A percentile compares a stretch with the other conserved stretches of the same genome.
These are phyloP conservation scores for Mamestra brassicae DNA, from an alignment of 2,888 invertebrate species.

Conservation along the genomic window DNA sequence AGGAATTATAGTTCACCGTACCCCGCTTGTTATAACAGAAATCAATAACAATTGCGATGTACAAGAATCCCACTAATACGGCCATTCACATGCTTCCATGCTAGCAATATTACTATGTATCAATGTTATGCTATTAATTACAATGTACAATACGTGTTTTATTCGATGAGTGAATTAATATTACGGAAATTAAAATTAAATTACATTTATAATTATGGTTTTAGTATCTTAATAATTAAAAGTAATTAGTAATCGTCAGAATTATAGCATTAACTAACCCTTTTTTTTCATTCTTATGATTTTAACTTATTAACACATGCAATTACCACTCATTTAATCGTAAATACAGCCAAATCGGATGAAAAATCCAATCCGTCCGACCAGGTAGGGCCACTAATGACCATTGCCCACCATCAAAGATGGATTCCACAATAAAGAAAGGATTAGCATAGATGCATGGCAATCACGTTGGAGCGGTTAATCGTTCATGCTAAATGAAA, in stretches of 20 bases:
- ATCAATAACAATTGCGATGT: conserved; percentile 70
- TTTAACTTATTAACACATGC: no score
- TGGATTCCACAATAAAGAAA: conserved; percentile 29
- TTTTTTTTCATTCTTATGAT: no score
- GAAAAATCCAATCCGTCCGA: neutral
- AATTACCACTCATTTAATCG: neutral
- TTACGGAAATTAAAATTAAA: neutral
- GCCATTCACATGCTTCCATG: conserved; percentile 56
- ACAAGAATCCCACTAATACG: conserved; percentile 58
- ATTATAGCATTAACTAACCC: no score
- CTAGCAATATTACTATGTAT: no score
- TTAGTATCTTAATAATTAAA: neutral
- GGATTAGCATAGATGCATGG: conserved; percentile 54
- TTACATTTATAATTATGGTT: neutral
- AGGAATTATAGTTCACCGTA: conserved; percentile 64
- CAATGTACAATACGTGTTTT: no score
- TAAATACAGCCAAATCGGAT: neutral
- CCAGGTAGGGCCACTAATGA: neutral
- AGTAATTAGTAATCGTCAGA: neutral
- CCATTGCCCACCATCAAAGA: neutral
- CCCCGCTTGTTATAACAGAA: conserved; percentile 65
- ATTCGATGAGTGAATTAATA: neutral
- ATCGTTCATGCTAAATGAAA: conserved; percentile 60
- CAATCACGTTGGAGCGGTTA: conserved; percentile 55
- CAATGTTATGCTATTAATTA: no score